Percentiles rank a stretch among this genome's conserved stretches.
phyloP scores from a whole-genome alignment of 2,113 vertebrate genomes.

The Furnarius figulus region DNA sequence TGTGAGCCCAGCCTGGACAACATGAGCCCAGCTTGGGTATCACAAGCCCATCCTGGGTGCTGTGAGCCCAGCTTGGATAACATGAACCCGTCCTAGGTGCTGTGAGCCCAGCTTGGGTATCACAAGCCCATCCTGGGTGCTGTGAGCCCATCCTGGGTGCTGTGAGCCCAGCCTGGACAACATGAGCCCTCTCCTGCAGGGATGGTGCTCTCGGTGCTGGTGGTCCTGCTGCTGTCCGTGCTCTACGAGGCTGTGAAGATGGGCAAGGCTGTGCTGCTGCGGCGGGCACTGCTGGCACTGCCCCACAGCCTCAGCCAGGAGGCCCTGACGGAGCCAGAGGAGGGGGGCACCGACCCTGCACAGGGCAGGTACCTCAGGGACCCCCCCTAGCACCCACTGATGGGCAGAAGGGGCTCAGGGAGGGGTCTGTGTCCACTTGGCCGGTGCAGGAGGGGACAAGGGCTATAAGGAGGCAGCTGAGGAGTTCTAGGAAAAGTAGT shows the following conservation, averaged over 20 bases:
- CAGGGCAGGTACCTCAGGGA: background rate
- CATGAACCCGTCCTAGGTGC: too few relatives aligned
- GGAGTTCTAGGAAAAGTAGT: background rate
- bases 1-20: too few relatives aligned
- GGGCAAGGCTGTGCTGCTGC: constrained; percentile 78
- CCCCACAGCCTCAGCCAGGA: constrained; percentile 45
- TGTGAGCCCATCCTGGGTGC: too few relatives aligned
- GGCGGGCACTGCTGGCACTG: background rate
- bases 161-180: background rate
- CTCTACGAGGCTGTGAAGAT: constrained; percentile 90
- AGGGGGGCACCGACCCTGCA: background rate
- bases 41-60: too few relatives aligned
- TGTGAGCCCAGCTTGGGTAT: too few relatives aligned
- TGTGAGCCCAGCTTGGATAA: too few relatives aligned
- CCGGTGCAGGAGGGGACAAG: background rate
- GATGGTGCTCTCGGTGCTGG: constrained; percentile 84
- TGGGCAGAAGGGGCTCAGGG: background rate
- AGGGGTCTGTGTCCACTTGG: fast-evolving
- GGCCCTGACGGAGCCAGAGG: constrained; percentile 20
- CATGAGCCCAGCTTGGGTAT: too few relatives aligned
- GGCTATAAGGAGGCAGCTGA: background rate
- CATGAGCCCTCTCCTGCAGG: constrained; percentile 68
- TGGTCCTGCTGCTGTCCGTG: constrained; percentile 85
- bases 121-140: too few relatives aligned
- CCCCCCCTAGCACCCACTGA: fast-evolving